Conservation (phyloP, 2,888 invertebrate genomes). For the Noctua pronuba region DNA sequence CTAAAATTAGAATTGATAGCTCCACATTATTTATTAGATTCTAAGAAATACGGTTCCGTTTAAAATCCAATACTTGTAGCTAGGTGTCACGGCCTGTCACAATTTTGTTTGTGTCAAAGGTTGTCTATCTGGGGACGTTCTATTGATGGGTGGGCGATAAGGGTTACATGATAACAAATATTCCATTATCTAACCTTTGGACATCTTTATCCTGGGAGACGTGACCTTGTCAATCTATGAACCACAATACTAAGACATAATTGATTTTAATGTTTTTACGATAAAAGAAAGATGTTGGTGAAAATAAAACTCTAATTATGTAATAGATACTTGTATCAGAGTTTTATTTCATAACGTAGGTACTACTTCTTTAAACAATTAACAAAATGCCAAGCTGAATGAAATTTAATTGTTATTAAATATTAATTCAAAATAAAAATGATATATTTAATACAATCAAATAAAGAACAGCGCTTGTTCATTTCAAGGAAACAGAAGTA, state of each 20-base stretch:
- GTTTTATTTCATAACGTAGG: too few species aligned
- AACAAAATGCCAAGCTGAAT: too few species aligned
- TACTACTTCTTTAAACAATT: not conserved
- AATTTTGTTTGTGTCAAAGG: conserved; percentile 22
- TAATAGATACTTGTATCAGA: not conserved
- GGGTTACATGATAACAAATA: conserved; percentile 41
- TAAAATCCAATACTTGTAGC: not conserved
- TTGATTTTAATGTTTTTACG: not conserved
- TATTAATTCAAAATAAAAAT: not conserved
- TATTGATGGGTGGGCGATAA: conserved; percentile 27
- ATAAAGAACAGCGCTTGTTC: not conserved
- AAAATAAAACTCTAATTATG: not conserved
- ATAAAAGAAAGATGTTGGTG: not conserved
- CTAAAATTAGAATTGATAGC: not conserved
- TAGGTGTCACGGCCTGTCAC: not conserved
- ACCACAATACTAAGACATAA: not conserved
- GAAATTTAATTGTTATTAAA: not conserved
- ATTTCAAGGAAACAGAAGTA: conserved; percentile 19
- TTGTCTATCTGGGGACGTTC: conserved; percentile 18
- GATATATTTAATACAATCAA: not conserved
- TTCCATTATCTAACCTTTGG: conserved; percentile 17
- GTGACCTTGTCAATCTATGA: conserved; percentile 30
- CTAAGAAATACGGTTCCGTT: conserved; percentile 1
- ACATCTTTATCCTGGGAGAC: conserved; percentile 10
- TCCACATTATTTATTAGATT: conserved; percentile 2